phyloP scores from a whole-genome alignment of 1,140 invertebrate species.

The Drosophila melanica region DNA sequence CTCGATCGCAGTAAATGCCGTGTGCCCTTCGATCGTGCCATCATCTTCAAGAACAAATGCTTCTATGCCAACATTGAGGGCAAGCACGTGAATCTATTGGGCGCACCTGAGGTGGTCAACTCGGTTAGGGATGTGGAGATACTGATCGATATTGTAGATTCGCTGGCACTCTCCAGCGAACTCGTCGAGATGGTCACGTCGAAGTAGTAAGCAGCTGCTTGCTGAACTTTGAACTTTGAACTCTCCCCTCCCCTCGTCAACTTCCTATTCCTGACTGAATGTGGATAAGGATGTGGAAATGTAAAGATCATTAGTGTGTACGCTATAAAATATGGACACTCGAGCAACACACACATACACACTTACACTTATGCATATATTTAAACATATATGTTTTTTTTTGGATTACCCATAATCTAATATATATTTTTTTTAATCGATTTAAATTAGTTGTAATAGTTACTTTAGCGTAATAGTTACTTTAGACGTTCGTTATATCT shows the following conservation, averaged over 20 bases:
- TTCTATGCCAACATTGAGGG: slow-evolving; percentile 82
- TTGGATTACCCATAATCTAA: slow-evolving; percentile 40
- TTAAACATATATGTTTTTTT: slow-evolving; percentile 30
- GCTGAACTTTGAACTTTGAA: no score
- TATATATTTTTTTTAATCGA: slow-evolving; percentile 67
- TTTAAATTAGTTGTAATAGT: slow-evolving; percentile 74
- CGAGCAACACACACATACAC: slow-evolving; percentile 5
- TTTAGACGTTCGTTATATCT: slow-evolving; percentile 60
- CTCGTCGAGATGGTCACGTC: slow-evolving; percentile 72
- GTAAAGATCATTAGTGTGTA: no score
- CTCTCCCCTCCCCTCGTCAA: no score
- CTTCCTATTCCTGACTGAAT: no score
- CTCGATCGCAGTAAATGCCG: slow-evolving; percentile 58
- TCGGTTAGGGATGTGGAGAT: slow-evolving; percentile 74
- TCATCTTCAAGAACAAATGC: slow-evolving; percentile 83
- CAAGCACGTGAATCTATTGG: slow-evolving; percentile 79
- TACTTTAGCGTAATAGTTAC: slow-evolving; percentile 70
- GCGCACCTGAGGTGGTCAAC: slow-evolving; percentile 64
- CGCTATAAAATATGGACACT: no score
- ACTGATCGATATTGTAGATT: slow-evolving; percentile 76
- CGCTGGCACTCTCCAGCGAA: slow-evolving; percentile 53
- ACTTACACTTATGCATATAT: slow-evolving; percentile 5
- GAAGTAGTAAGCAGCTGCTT: slow-evolving; percentile 48
- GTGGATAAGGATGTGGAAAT: no score
- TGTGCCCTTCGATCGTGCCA: slow-evolving; percentile 80